phyloP scores from a whole-genome alignment of 2,888 invertebrate genomes.

The Balanococcus diminutus region DNA sequence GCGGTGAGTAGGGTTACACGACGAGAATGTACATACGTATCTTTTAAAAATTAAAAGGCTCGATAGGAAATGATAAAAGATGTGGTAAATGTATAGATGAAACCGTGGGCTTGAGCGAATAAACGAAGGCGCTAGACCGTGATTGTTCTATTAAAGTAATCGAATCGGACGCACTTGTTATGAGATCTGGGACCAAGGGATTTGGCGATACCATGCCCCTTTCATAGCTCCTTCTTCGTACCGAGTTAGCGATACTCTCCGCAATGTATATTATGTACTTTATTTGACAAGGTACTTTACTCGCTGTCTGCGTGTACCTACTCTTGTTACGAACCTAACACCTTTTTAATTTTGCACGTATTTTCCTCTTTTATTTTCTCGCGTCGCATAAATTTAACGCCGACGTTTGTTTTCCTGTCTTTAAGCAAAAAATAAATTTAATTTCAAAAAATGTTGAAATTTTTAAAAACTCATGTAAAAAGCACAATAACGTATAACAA shows the following conservation, averaged over 20 bases:
- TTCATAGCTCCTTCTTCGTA: background rate
- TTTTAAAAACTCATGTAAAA: background rate
- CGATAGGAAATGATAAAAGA: conserved; percentile 25
- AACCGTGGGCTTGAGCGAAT: conserved; percentile 26
- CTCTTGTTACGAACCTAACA: conserved; percentile 44
- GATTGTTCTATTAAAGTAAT: conserved; percentile 54
- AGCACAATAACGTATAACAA: no score
- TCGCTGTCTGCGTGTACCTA: conserved; percentile 28
- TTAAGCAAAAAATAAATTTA: background rate
- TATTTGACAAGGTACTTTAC: conserved; percentile 40
- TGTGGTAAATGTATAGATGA: conserved; percentile 25
- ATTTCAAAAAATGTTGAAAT: background rate
- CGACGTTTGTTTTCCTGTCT: background rate
- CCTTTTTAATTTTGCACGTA: conserved; percentile 46
- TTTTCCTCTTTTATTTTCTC: conserved; percentile 26
- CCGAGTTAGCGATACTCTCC: conserved; percentile 30
- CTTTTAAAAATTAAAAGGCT: conserved; percentile 38
- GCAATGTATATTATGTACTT: conserved; percentile 45
- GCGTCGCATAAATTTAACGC: background rate
- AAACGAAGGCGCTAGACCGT: conserved; percentile 53
- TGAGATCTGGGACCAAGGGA: conserved; percentile 54
- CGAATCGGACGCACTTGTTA: conserved; percentile 55
- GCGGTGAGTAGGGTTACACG: background rate
- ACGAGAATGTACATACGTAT: no score
- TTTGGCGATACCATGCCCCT: conserved; percentile 14